Conservation (phyloP, 2,113 vertebrate genomes). For the Nothoprocta perdicaria region DNA sequence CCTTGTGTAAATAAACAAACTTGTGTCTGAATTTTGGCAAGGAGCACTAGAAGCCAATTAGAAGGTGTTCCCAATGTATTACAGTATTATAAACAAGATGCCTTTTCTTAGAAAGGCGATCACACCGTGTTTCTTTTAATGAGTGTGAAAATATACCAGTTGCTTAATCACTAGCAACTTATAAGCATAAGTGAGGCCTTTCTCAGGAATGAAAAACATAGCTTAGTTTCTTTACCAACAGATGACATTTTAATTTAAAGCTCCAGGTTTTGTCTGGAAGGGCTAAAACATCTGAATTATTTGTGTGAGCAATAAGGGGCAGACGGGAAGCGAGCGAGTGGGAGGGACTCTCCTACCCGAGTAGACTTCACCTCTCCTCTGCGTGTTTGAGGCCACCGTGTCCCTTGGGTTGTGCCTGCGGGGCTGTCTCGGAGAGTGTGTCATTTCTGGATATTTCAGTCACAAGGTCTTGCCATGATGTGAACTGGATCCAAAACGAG, state of each 20-base stretch:
- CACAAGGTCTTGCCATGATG: not conserved
- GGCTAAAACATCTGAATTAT: conserved; percentile 51
- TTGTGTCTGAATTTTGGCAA: conserved; percentile 84
- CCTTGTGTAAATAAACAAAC: conserved; percentile 83
- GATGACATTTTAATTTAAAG: conserved; percentile 72
- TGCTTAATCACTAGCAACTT: conserved; percentile 81
- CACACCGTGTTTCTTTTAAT: conserved; percentile 82
- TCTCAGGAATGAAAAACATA: conserved; percentile 70
- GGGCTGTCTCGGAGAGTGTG: not conserved
- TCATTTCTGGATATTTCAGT: not conserved
- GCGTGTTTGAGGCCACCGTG: not conserved
- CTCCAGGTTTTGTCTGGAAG: conserved; percentile 56
- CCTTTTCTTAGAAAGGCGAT: conserved; percentile 84
- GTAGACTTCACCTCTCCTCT: not conserved
- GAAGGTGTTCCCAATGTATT: conserved; percentile 83
- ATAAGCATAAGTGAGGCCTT: conserved; percentile 71
- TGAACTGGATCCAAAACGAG: not conserved
- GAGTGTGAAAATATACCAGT: conserved; percentile 82
- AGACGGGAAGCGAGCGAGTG: not conserved
- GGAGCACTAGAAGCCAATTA: conserved; percentile 81
- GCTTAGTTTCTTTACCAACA: conserved; percentile 58
- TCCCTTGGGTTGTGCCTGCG: not conserved
- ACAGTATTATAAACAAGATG: conserved; percentile 84
- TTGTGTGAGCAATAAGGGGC: not conserved
- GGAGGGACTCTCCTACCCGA: not conserved